Percentiles rank a stretch among this genome's conserved stretches.
Evolutionary conservation across 2,797 vertebrate species (phyloP).

Genomic region (Chrysocyon brachyurus): DNA sequence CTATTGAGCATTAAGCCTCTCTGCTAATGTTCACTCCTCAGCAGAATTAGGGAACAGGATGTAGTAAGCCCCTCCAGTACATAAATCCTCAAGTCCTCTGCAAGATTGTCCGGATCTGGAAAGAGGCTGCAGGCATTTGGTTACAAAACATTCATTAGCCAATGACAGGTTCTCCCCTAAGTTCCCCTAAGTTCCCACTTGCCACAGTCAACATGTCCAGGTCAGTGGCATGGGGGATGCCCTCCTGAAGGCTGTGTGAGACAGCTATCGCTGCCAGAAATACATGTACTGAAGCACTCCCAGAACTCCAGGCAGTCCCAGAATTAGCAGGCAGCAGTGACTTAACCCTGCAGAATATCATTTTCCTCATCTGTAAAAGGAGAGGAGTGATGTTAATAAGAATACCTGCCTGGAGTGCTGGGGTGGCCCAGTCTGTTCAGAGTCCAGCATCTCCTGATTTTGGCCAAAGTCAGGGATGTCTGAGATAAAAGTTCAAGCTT

Average conservation of each 20-base stretch:
- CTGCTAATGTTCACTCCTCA: not conserved
- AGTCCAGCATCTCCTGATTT: too few relatives aligned
- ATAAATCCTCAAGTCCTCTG: not conserved
- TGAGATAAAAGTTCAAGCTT: not conserved
- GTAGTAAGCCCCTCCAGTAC: not conserved
- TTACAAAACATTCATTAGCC: not conserved
- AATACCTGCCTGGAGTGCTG: too few relatives aligned
- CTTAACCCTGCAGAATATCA: too few relatives aligned
- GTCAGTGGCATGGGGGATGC: not conserved
- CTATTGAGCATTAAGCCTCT: not conserved
- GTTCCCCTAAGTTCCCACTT: not conserved
- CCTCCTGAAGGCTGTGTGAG: not conserved
- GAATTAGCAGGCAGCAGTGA: not conserved
- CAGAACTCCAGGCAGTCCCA: not conserved
- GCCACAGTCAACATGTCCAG: not conserved
- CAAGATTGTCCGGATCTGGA: not conserved
- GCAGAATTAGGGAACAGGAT: slow-evolving; percentile 1
- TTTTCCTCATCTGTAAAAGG: too few relatives aligned
- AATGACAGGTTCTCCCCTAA: not conserved
- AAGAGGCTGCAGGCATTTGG: not conserved
- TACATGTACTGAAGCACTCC: not conserved
- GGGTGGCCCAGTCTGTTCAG: too few relatives aligned
- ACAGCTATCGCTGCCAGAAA: not conserved
- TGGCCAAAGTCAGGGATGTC: not conserved
- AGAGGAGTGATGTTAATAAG: too few relatives aligned